Evolutionary conservation across 2,113 vertebrate genomes (phyloP).

Genomic region (Pampusana beccarii): DNA sequence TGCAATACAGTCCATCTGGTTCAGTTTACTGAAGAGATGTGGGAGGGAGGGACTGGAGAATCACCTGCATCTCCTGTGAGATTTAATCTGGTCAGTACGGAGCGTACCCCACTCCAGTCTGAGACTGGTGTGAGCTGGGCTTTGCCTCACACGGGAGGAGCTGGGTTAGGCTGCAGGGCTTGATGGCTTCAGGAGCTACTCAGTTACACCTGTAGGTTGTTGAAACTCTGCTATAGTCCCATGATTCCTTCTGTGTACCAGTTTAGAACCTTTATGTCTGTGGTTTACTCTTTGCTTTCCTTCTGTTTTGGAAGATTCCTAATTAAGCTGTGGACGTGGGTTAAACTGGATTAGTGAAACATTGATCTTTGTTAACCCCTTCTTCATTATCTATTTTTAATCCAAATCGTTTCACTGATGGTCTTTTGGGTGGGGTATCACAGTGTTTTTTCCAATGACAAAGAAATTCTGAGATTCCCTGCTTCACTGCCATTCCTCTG

Average conservation of each 20-base stretch:
- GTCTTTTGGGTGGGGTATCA: neutral
- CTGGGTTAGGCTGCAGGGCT: too few species aligned
- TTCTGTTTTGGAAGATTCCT: neutral
- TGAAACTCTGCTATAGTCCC: neutral
- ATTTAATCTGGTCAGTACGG: rapidly evolving
- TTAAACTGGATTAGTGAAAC: neutral
- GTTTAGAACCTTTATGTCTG: neutral
- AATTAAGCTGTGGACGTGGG: neutral
- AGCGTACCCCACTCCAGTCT: rapidly evolving
- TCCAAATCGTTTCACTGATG: neutral
- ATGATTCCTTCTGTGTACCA: neutral
- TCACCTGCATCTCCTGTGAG: neutral
- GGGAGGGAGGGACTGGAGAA: neutral
- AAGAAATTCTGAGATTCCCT: neutral
- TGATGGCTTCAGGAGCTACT: neutral
- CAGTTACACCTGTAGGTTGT: neutral
- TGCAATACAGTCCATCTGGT: neutral
- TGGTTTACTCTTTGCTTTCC: neutral
- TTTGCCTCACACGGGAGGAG: neutral
- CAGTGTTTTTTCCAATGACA: neutral
- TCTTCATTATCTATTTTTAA: neutral
- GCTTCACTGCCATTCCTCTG: neutral
- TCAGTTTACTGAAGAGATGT: neutral
- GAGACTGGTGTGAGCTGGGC: neutral
- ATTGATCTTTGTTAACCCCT: neutral